Evolutionary conservation across 2,797 vertebrate genomes (phyloP), one percentile per base, ranked within the genome.

Genomic region (Cryptoprocta ferox): DNA sequence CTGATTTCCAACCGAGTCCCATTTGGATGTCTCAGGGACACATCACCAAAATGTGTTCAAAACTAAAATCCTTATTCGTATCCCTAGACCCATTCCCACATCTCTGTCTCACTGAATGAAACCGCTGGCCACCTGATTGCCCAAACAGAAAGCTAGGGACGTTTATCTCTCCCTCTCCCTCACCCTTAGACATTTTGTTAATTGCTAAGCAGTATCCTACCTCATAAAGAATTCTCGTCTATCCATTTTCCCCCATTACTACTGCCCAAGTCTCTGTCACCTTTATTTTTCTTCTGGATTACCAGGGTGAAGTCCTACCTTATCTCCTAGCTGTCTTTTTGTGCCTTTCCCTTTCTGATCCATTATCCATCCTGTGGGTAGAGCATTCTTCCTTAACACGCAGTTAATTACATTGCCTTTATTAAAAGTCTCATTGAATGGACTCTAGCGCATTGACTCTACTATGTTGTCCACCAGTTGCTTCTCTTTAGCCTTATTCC

Each of bases 1-100:
- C 14, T 16, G 30, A 2, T 35, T 53, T 18, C 35, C 39, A 79
- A 3, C 48, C 19, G 37, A 68, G n/a, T 65, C 73, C 26, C 63
- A 71, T 90, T 84, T 92, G 71, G 59, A 4, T 91, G 59, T 71
- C 87, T 84, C 24, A 39, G 42, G 65, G 63, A 73, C 26, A 45
- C 9, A 65, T 93, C 79, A 78, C 73, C 53, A 76, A 50, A 71
- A 68, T 68, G 14, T n/a, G 11, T 45, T 92, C 7, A 42, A 73
- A 71, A 61, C 7, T 13, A 30, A 94, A 95, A 14, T 82, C 13
- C 59, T 80, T 76, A 16, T 3, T 93, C 89, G 93, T 35, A 89
- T 63, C 48, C 76, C 19, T 42, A 86, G 28, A 50, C 28, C 2
- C 28, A 19, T 70, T 91, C 61, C 48, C 21, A 0, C 59, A 19